Evolutionary conservation across 2,113 vertebrate genomes (phyloP), one percentile per base, ranked within the genome.

Genomic region (Actenoides lindsayi): DNA sequence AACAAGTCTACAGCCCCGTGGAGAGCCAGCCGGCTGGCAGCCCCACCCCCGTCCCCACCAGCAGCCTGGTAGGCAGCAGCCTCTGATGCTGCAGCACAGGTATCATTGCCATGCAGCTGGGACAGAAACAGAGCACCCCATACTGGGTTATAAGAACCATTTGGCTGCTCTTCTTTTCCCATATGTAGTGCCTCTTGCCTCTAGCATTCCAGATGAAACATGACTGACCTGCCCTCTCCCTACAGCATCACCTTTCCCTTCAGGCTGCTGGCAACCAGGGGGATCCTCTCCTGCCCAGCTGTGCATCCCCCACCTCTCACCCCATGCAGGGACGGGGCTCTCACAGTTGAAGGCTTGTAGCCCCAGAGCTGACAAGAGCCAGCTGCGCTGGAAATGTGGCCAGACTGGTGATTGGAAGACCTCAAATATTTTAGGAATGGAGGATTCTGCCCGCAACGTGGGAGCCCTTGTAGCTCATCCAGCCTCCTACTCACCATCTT

Each of bases 1-100:
- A 97, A 96, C 95, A 97, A 97, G 83, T 63, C 89, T 97, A 97
- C 39, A 57, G 90, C 80, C 85, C 96, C 62, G 71, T 0, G 0
- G 95, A 87, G 95, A 93, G 75, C 73, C 67, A 73, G 79, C 15
- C 1, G 25, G 73, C 74, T 90, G 89, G 68, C 27, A 6, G 65
- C 79, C 10, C n/a, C 76, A 8, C 33, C 59, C 77, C 50, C 27
- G 0, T 50, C 75, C 59, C 64, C 50, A 10, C 42, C 89, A 84
- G 80, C 16, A 1, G 65, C 33, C 77, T 84, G 71, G 71, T 19
- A 76, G 71, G 53, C 74, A 83, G 88, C 83, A 94, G 93, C 64
- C 78, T 83, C 35, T 3, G 24, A 57, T 7, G 5, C 46, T 1
- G 5, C 31, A 27, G 73, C 44, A 10, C 64, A 75, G 54, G 51